Evolutionary conservation across 2,888 invertebrate genomes (phyloP).

Genomic region (Drosophila nigricruria): DNA sequence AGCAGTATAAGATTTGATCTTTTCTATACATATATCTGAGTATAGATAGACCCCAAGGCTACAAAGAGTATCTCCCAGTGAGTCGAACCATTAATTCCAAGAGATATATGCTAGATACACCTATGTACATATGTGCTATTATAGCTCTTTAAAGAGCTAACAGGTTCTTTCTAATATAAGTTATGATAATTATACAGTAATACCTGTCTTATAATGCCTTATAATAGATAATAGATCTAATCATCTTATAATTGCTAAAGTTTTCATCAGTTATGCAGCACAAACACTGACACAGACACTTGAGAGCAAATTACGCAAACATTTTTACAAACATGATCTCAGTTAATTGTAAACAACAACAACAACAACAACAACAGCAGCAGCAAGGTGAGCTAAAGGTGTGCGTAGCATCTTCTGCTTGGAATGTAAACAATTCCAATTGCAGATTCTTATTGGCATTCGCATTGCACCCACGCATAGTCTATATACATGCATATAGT

Average conservation of each 20-base stretch:
- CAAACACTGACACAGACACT: neutral
- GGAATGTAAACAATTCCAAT: constrained; percentile 21
- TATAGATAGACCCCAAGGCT: neutral
- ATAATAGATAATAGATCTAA: constrained; percentile 6
- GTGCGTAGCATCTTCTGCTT: constrained; percentile 19
- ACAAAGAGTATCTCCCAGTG: neutral
- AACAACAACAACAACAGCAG: neutral
- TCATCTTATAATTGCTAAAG: constrained; percentile 1
- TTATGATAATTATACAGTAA: constrained; percentile 3
- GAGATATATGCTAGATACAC: neutral
- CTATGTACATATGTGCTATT: neutral
- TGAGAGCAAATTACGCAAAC: constrained; percentile 11
- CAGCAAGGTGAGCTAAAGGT: neutral
- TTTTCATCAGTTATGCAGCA: constrained; percentile 1
- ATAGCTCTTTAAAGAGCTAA: neutral
- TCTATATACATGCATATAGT: neutral
- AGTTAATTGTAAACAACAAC: constrained; percentile 1
- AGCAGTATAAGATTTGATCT: neutral
- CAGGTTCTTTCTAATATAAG: neutral
- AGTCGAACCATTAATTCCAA: neutral
- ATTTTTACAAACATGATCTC: constrained; percentile 10
- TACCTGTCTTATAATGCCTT: constrained; percentile 2
- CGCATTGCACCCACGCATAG: constrained; percentile 36
- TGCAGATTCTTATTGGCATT: constrained; percentile 25
- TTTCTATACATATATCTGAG: neutral